phyloP scores from a whole-genome alignment of 1,140 invertebrate genomes.

The Thalassaphorura encarpata region DNA sequence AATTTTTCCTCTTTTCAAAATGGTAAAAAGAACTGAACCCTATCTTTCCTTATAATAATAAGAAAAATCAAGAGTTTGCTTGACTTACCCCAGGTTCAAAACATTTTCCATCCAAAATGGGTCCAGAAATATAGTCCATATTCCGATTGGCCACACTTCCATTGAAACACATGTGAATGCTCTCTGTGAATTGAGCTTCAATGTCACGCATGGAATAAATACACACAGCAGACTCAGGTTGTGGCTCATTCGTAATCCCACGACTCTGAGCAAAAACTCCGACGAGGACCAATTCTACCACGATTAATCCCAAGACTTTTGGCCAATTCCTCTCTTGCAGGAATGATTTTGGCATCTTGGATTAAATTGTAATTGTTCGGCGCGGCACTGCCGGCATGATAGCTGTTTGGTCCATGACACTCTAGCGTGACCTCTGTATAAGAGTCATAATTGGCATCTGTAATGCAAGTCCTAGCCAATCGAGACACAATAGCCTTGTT shows the following conservation, averaged over 20 bases:
- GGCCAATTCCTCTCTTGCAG: conserved; percentile 69
- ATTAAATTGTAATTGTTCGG: conserved; percentile 70
- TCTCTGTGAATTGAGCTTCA: conserved; percentile 85
- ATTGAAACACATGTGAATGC: conserved; percentile 95
- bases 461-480: conserved; percentile 81
- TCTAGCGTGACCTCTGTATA: conserved; percentile 91
- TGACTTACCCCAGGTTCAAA: conserved; percentile 60
- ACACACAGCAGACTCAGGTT: conserved; percentile 69
- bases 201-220: conserved; percentile 76
- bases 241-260: conserved; percentile 66
- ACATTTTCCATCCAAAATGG: conserved; percentile 79
- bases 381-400: not conserved
- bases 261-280: conserved; percentile 73
- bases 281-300: conserved; percentile 65
- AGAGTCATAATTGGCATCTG: conserved; percentile 85
- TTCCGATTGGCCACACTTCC: conserved; percentile 80
- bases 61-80: too few relatives aligned
- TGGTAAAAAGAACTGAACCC: too few relatives aligned
- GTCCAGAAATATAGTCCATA: conserved; percentile 86
- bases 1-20: too few relatives aligned
- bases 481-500: conserved; percentile 80
- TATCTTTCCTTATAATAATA: too few relatives aligned
- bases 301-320: conserved; percentile 62
- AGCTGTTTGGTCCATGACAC: conserved; percentile 53
- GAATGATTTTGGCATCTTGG: conserved; percentile 76